Evolutionary conservation across 2,888 invertebrate species (phyloP).

Genomic region (Tricholauxania praeusta): DNA sequence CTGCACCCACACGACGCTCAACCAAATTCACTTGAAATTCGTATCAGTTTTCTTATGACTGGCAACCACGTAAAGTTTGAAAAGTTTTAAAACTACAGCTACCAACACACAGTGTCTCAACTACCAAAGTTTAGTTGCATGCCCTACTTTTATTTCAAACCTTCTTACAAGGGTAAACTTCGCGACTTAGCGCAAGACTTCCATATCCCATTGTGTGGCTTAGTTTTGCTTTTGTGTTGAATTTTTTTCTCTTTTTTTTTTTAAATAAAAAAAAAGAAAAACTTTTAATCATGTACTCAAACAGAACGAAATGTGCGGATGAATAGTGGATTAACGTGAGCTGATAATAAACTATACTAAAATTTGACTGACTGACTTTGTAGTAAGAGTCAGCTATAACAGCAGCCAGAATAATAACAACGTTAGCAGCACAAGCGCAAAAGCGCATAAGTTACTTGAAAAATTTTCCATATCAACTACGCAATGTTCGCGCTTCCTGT

Average conservation of each 20-base stretch:
- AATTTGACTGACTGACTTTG: too few species aligned
- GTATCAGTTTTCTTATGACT: constrained; percentile 15
- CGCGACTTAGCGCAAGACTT: neutral
- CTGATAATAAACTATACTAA: constrained; percentile 9
- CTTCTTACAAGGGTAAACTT: constrained; percentile 1
- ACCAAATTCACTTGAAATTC: constrained; percentile 26
- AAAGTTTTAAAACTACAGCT: neutral
- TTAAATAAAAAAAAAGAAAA: neutral
- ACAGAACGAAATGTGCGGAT: constrained; percentile 13
- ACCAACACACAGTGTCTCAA: too few species aligned
- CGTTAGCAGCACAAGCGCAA: too few species aligned
- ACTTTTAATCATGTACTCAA: constrained; percentile 36
- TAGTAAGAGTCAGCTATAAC: too few species aligned
- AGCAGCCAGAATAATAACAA: too few species aligned
- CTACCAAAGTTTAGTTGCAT: too few species aligned
- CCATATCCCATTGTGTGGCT: neutral
- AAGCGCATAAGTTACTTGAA: too few species aligned
- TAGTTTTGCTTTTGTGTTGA: neutral
- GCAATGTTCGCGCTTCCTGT: too few species aligned
- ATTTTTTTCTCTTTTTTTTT: too few species aligned
- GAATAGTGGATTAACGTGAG: constrained; percentile 22
- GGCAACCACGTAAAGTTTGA: constrained; percentile 24
- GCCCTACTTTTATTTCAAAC: neutral
- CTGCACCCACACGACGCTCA: too few species aligned
- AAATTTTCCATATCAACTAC: too few species aligned